Base-by-base conservation (phyloP, 2,888 invertebrate genomes). In the Nesidiocoris tenuis region DNA sequence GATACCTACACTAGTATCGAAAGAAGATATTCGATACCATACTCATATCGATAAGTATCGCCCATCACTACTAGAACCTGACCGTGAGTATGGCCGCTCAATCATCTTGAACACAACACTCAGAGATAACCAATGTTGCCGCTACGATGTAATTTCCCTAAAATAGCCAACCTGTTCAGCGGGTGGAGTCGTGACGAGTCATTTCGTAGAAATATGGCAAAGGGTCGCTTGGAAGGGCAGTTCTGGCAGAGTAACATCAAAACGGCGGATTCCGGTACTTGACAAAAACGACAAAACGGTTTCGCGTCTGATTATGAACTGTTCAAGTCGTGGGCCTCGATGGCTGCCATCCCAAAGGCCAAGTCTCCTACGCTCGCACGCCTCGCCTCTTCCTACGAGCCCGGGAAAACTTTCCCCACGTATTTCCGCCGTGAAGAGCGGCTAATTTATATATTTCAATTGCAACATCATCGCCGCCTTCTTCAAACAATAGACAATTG, bases 341-440 rank as follows among this genome's bases (percentile, higher is more conserved):
- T 59, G 24, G 39, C 22, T 19, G 67, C 67, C 67, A 54, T 59
- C 16, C 24, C 57, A 21, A 57, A 25, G 22, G 59, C 59, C 5
- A 24, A 70, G 39, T 39, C 70, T 23, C 70, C 70, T 70, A 70
- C 70, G 70, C 59, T 39, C 59, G 59, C 22, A 70, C 70, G 70
- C 70, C 70, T 70, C 70, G 70, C 25, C 25, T 70, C 70, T 57
- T 70, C 70, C 70, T 70, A 70, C 70, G 39, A 19, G 59, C 39
- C 12, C 57, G 17, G 25, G 61, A 59, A 59, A 22, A 24, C 70
- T 59, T 70, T 70, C 70, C 70, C 70, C 70, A 23, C 70, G 39
- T 39, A 39, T 39, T 39, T 39, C 39, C 39, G 39, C 39, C 39
- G 39, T 39, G 5, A 39, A 39, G 12, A n/a, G n/a, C n/a, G n/a